These are phyloP conservation scores for Belonocnema kinseyi DNA, from an alignment of 1,140 invertebrate species.

Conservation along the genomic window DNA sequence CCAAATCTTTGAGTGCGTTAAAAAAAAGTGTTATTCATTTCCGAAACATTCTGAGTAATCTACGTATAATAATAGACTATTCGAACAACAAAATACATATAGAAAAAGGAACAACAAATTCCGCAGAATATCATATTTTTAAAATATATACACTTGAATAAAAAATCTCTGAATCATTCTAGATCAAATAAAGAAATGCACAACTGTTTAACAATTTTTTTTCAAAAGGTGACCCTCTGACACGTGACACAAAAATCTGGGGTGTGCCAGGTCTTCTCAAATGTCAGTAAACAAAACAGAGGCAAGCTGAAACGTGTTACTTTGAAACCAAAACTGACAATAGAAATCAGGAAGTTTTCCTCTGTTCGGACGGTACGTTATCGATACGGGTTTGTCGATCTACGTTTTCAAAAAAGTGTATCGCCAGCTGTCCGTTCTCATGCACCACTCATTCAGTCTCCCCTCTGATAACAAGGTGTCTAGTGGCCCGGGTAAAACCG, in stretches of 20 bases:
- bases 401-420: slow-evolving; percentile 25
- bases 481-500: no score
- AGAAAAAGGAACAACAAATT: no score
- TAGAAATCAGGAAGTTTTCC: slow-evolving; percentile 5
- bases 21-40: no score
- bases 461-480: not conserved
- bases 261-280: slow-evolving; percentile 9
- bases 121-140: no score
- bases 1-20: no score
- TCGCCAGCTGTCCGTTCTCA: slow-evolving; percentile 46
- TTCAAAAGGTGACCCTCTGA: not conserved
- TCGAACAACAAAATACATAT: no score
- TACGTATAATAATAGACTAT: no score
- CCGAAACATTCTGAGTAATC: no score
- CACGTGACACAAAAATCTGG: not conserved
- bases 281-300: slow-evolving; percentile 17
- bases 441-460: slow-evolving; percentile 10
- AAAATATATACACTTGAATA: not conserved
- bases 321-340: slow-evolving; percentile 27
- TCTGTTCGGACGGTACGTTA: slow-evolving; percentile 12
- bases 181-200: not conserved
- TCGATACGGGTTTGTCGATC: slow-evolving; percentile 14
- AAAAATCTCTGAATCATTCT: not conserved
- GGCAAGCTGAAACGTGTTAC: not conserved
- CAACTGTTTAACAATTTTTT: not conserved